A percentile compares a stretch with the other conserved stretches of the same genome.
phyloP scores from a whole-genome alignment of 2,797 vertebrate genomes.

The Acestrorhynchus altus region DNA sequence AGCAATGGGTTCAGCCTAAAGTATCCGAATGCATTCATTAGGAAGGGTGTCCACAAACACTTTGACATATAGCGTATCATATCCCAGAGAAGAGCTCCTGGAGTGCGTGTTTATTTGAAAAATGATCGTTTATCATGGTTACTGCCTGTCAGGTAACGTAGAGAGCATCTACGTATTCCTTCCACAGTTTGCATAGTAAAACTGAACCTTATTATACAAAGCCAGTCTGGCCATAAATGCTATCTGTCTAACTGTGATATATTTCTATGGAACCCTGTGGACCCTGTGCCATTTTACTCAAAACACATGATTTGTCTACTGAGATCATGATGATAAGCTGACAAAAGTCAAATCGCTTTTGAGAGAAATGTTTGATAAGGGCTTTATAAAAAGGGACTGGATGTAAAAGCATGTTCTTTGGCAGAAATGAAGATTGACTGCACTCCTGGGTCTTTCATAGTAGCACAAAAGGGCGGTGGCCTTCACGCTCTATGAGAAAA shows the following conservation, averaged over 20 bases:
- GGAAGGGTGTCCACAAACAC: too few relatives aligned
- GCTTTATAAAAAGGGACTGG: slow-evolving; percentile 14
- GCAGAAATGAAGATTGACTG: slow-evolving; percentile 26
- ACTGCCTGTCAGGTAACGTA: neutral
- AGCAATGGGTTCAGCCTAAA: too few relatives aligned
- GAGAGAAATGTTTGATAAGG: neutral
- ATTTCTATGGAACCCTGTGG: slow-evolving; percentile 5
- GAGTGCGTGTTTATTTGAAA: neutral
- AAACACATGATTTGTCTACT: slow-evolving; percentile 23
- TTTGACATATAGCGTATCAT: too few relatives aligned
- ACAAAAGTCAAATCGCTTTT: neutral
- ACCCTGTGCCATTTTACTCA: slow-evolving; percentile 14
- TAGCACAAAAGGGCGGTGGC: slow-evolving; percentile 15
- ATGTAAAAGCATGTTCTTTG: slow-evolving; percentile 34
- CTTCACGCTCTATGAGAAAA: slow-evolving; percentile 10
- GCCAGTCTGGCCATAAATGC: neutral
- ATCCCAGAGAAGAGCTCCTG: neutral
- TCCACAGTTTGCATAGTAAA: neutral
- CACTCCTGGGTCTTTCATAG: slow-evolving; percentile 5
- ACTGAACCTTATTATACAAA: neutral
- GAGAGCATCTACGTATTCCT: too few relatives aligned
- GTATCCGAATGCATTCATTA: too few relatives aligned
- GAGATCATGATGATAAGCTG: slow-evolving; percentile 1
- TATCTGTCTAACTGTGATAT: slow-evolving; percentile 2
- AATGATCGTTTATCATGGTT: neutral